Evolutionary conservation across 2,797 vertebrate genomes (phyloP), one percentile per base, ranked within the genome.

Genomic region (Notoglanidium macrostoma): DNA sequence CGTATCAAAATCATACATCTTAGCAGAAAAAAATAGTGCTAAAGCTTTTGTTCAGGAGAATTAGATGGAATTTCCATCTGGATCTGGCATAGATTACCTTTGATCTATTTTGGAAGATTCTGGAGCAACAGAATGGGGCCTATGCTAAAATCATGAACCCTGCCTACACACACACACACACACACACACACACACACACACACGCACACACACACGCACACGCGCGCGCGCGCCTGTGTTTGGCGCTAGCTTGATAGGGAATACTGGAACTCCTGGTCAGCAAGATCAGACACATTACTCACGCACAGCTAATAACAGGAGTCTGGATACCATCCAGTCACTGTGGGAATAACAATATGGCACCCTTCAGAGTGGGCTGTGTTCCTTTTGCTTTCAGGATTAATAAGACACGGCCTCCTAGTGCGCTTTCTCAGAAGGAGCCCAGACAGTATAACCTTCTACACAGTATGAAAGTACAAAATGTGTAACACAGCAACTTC

Each of bases 51-150:
- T 73, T 46, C 44, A 46, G 40, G 8, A 46, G 44, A 70, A 70
- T 12, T 23, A 11, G 17, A 72, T 72, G 9, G 21, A 73, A 23
- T 12, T 73, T 46, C 0, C 5, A 46, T 26, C 21, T 12, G 40
- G 9, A 73, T 46, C 21, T 73, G 40, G 70, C 21, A 79, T 35
- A 80, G 44, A 73, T 54, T n/a, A 65, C 54, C 74, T n/a, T n/a
- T n/a, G n/a, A n/a, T n/a, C n/a, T n/a, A n/a, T n/a, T n/a, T n/a
- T n/a, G n/a, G n/a, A n/a, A n/a, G n/a, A n/a, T n/a, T n/a, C n/a
- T 65, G 72, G 51, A 78, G 86, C 17, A 44, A 87, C 78, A 85
- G 90, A 89, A 91, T 89, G 87, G 90, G 90, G 91, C 91, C 40
- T 61, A 17, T 87, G 67, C 78, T 70, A 49, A 63, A 55, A 26